These are phyloP conservation scores for Myotis davidii DNA, from an alignment of 2,113 vertebrate genomes.

Conservation along the genomic window DNA sequence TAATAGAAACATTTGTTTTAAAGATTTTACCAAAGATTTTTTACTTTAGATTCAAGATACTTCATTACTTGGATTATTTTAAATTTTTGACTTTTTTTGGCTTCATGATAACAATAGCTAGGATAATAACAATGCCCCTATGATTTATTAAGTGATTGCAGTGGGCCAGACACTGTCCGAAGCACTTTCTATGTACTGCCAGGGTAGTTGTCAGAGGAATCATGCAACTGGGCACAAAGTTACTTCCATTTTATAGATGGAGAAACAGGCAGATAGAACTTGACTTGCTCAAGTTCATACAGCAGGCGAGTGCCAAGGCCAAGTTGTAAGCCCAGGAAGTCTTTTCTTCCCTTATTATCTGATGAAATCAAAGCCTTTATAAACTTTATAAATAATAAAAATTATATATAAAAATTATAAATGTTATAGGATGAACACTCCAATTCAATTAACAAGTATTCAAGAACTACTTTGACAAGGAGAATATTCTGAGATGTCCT, in stretches of 20 bases:
- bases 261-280: not conserved
- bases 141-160: not conserved
- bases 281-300: not conserved
- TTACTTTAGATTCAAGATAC: constrained; percentile 15
- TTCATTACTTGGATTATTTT: not conserved
- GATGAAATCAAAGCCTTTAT: constrained; percentile 41
- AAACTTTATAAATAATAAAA: constrained; percentile 13
- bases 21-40: not conserved
- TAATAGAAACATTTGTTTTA: constrained; percentile 6
- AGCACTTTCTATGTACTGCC: not conserved
- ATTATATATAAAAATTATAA: not conserved
- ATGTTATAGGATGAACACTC: not conserved
- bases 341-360: constrained; percentile 11
- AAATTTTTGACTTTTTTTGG: constrained; percentile 19
- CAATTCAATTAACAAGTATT: not conserved
- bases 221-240: not conserved
- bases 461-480: not conserved
- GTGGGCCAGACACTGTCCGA: not conserved
- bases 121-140: not conserved
- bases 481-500: not conserved
- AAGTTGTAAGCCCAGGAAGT: not conserved
- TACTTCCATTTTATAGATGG: not conserved
- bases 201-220: not conserved
- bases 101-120: not conserved
- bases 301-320: not conserved